phyloP scores from a whole-genome alignment of 92 coral and sea anemone genomes.

The Actinernus sp. region DNA sequence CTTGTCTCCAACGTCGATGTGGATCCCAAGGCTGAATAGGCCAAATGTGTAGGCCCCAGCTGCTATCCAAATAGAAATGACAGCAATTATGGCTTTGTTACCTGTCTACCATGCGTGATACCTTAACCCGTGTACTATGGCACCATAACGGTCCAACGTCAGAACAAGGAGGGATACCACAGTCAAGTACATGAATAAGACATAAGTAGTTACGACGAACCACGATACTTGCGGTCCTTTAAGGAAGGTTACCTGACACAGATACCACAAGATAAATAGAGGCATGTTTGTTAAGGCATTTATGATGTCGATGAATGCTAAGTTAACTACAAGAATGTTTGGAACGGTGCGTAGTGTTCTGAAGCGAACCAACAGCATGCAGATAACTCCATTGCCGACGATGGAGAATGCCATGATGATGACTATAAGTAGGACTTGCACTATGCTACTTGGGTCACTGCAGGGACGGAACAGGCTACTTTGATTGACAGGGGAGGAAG shows the following conservation, averaged over 20 bases:
- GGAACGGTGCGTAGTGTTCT: slow-evolving; percentile 85
- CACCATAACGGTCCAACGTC: slow-evolving; percentile 88
- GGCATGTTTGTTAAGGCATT: slow-evolving; percentile 84
- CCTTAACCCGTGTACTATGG: slow-evolving; percentile 76
- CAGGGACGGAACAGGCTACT: no score
- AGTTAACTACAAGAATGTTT: slow-evolving; percentile 75
- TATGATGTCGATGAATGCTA: slow-evolving; percentile 74
- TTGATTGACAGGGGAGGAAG: no score
- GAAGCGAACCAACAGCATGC: no score
- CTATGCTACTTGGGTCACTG: no score
- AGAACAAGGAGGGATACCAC: slow-evolving; percentile 70
- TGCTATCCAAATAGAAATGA: slow-evolving; percentile 51
- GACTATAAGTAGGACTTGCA: no score
- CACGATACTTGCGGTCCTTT: slow-evolving; percentile 67
- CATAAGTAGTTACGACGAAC: slow-evolving; percentile 68
- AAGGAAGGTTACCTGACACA: slow-evolving; percentile 59
- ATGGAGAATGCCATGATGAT: no score
- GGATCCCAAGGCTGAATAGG: slow-evolving; percentile 61
- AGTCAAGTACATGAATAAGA: slow-evolving; percentile 67
- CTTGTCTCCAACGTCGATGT: slow-evolving; percentile 63
- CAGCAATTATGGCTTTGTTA: slow-evolving; percentile 70
- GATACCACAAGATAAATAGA: slow-evolving; percentile 77
- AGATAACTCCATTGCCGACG: no score
- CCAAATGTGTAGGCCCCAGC: slow-evolving; percentile 69
- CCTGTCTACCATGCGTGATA: slow-evolving; percentile 84